Percentiles rank a stretch among this genome's conserved stretches.
Evolutionary conservation across 2,888 invertebrate genomes (phyloP).

Genomic region (Drosophila subsilvestris): DNA sequence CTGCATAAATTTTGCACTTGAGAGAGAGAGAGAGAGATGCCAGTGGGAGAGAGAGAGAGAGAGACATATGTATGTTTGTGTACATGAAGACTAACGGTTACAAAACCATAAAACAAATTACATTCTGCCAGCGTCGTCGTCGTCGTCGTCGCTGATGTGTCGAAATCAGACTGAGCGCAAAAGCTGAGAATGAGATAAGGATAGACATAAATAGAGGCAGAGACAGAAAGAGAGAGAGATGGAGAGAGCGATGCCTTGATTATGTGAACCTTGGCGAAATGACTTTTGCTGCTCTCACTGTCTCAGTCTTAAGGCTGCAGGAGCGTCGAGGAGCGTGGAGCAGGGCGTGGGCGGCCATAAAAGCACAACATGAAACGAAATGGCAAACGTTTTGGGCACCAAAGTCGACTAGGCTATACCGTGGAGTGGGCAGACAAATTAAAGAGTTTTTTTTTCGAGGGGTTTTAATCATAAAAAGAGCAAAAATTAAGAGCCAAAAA

Average conservation of each 20-base stretch:
- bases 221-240: neutral
- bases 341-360: slow-evolving; percentile 25
- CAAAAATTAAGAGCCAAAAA: too few relatives aligned
- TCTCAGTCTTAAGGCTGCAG: slow-evolving; percentile 15
- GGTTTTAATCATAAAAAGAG: too few relatives aligned
- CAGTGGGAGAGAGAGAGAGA: neutral
- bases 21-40: slow-evolving; percentile 2
- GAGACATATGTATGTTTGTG: neutral
- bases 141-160: slow-evolving; percentile 22
- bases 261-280: slow-evolving; percentile 35
- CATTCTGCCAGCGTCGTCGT: slow-evolving; percentile 38
- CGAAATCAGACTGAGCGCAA: slow-evolving; percentile 9
- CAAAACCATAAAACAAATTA: slow-evolving; percentile 58
- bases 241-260: slow-evolving; percentile 23
- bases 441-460: too few relatives aligned
- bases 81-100: slow-evolving; percentile 41
- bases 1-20: slow-evolving; percentile 48
- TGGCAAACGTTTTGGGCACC: too few relatives aligned
- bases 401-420: too few relatives aligned
- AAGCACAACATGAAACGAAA: slow-evolving; percentile 46
- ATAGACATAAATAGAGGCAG: neutral
- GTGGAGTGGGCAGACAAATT: too few relatives aligned
- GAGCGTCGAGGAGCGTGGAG: too few relatives aligned
- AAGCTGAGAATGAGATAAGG: neutral
- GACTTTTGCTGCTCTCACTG: slow-evolving; percentile 24